A percentile compares a stretch with the other conserved stretches of the same genome.
These are phyloP conservation scores for Zaprionus vittiger DNA, from an alignment of 1,140 invertebrate species.

Conservation along the genomic window DNA sequence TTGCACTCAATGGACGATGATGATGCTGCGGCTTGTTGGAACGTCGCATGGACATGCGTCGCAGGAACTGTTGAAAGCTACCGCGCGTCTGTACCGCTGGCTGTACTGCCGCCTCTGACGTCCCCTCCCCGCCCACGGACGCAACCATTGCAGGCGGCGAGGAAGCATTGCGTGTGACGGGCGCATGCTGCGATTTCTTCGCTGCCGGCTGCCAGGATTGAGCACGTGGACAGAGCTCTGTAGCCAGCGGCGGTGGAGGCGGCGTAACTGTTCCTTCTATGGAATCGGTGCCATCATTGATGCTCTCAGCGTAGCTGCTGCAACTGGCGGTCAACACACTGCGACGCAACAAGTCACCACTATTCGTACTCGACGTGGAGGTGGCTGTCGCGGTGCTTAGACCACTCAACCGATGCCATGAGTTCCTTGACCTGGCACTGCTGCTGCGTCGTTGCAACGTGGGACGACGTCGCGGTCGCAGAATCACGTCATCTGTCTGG, in stretches of 20 bases:
- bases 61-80: constrained; percentile 80
- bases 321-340: constrained; percentile 66
- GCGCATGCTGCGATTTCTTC: constrained; percentile 54
- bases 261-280: constrained; percentile 13
- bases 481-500: constrained; percentile 79
- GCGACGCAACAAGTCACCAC: constrained; percentile 60
- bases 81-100: constrained; percentile 40
- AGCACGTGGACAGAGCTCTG: constrained; percentile 11
- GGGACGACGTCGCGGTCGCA: constrained; percentile 67
- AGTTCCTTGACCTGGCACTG: constrained; percentile 56
- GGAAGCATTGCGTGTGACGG: constrained; percentile 70
- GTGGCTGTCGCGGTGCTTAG: constrained; percentile 68
- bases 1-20: constrained; percentile 66
- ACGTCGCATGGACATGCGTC: constrained; percentile 81
- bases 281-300: constrained; percentile 52
- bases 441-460: constrained; percentile 47
- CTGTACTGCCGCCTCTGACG: neutral
- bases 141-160: constrained; percentile 71
- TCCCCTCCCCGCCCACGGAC: constrained; percentile 29
- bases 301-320: constrained; percentile 66
- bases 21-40: constrained; percentile 72
- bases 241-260: constrained; percentile 3
- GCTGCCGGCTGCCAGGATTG: constrained; percentile 45
- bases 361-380: constrained; percentile 65
- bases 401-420: constrained; percentile 65